Base-by-base conservation (phyloP, 1,140 invertebrate species). In the Brachionus paranguensis region DNA sequence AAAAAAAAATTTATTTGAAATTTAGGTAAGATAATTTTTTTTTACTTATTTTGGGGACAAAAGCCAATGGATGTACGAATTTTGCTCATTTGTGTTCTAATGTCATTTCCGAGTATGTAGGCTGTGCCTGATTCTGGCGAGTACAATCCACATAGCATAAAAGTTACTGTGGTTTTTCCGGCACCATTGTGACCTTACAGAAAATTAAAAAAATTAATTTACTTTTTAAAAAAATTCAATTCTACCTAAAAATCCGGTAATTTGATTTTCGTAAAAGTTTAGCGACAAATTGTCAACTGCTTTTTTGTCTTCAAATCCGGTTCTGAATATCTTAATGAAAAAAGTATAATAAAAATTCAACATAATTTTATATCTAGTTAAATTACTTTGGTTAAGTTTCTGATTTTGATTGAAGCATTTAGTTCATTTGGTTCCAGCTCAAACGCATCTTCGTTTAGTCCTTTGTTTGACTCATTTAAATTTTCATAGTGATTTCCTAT, bases 151-250 rank as follows among this genome's bases (percentile, higher is more conserved):
- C 89, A 90, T 27, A 91, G 12, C 84, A 91, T 89, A 83, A 89
- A 90, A 41, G 89, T 85, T 1, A 88, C 86, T 33, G 89, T 90
- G 78, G 89, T 90, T 78, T 90, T 90, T 14, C 89, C 89, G 83
- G 95, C 95, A 0, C 95, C 95, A 88, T 96, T 96, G 87, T 95
- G 95, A 0, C 95, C 78, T 64, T 37, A 37, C 33, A 7, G 0
- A 37, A 37, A 37, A 37, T 6, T 33, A 60, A 64, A 17, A 3
- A 29, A 78, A 78, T 10, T 27, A 50, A 24, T 33, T 17, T 3
- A 14, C 11, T 55, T 41, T 33, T 41, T 41, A 17, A 14, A 60
- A 50, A 8, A 64, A 2, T 79, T 79, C 6, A 14, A 24, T 55
- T 41, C 8, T 79, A 79, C 78, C 95, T 55, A 97, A 89, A 64